A percentile compares a stretch with the other conserved stretches of the same genome.
These are phyloP conservation scores for Ascidia mentula DNA, from an alignment of 23 tunicate genomes.

Conservation along the genomic window DNA sequence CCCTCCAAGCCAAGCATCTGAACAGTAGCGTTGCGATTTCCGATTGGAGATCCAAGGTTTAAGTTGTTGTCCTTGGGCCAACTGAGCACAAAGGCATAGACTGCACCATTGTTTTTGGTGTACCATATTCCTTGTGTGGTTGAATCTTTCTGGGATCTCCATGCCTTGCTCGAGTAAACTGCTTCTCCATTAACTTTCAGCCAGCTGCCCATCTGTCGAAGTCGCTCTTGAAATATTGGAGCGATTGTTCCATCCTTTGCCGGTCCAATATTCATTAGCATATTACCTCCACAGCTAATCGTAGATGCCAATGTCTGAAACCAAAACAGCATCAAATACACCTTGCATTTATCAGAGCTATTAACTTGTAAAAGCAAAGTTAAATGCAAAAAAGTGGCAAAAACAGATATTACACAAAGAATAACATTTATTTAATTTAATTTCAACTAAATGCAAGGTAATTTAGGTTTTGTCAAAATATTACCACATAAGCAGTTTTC, in stretches of 20 bases:
- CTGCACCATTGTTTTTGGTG: slow-evolving; percentile 36
- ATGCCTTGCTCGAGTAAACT: slow-evolving; percentile 64
- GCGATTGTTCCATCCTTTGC: slow-evolving; percentile 83
- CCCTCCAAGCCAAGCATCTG: slow-evolving; percentile 52
- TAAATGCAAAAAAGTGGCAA: too few relatives aligned
- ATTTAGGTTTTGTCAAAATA: neutral
- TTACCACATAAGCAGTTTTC: too few relatives aligned
- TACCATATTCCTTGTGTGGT: slow-evolving; percentile 59
- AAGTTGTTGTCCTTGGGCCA: slow-evolving; percentile 78
- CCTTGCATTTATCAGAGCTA: too few relatives aligned
- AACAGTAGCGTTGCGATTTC: slow-evolving; percentile 25
- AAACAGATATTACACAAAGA: too few relatives aligned
- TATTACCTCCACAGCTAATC: slow-evolving; percentile 92
- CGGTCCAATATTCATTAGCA: slow-evolving; percentile 92
- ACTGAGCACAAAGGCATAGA: slow-evolving; percentile 67
- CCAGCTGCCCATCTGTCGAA: slow-evolving; percentile 80
- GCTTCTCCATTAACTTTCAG: slow-evolving; percentile 83
- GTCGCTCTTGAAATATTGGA: slow-evolving; percentile 72
- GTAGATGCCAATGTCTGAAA: slow-evolving; percentile 74
- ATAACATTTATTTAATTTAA: neutral
- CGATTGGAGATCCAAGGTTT: slow-evolving; percentile 45
- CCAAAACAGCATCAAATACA: too few relatives aligned
- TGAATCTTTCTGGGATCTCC: slow-evolving; percentile 75
- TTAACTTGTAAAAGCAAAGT: too few relatives aligned
- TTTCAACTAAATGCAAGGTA: neutral